Percentiles rank a stretch among this genome's conserved stretches.
These are phyloP conservation scores for Allophyes oxyacanthae DNA, from an alignment of 2,888 invertebrate species.

Conservation along the genomic window DNA sequence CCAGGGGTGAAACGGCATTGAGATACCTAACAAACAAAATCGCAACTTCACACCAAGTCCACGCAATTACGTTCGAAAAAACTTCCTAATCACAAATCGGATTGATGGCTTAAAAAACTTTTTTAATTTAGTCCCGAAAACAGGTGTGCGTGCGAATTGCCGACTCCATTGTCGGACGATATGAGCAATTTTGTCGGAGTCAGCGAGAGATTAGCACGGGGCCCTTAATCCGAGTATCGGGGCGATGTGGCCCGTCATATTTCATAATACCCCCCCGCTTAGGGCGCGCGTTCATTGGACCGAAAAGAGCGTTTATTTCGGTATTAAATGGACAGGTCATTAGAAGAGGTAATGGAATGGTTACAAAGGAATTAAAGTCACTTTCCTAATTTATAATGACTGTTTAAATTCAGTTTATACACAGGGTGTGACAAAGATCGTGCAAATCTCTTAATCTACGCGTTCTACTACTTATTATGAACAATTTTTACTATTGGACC, in stretches of 20 bases:
- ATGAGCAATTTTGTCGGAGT: conserved; percentile 75
- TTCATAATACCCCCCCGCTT: conserved; percentile 72
- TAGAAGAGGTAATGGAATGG: conserved; percentile 24
- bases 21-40: conserved; percentile 38
- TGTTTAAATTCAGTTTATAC: too few species aligned
- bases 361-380: conserved; percentile 10
- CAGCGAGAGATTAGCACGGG: conserved; percentile 75
- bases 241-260: conserved; percentile 76
- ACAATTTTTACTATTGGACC: too few species aligned
- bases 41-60: conserved; percentile 39
- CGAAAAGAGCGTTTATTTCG: conserved; percentile 35
- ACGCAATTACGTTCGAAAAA: conserved; percentile 46
- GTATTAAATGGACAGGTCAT: conserved; percentile 33
- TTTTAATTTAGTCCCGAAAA: conserved; percentile 67
- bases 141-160: conserved; percentile 73
- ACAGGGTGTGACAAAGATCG: too few species aligned
- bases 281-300: conserved; percentile 46
- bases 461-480: too few species aligned
- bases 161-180: conserved; percentile 69
- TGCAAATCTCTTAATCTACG: too few species aligned
- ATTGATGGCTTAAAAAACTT: conserved; percentile 63
- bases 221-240: conserved; percentile 76
- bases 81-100: conserved; percentile 59
- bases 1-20: conserved; percentile 12
- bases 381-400: too few species aligned